phyloP scores from a whole-genome alignment of 1,140 invertebrate species.

The Drosophila baimaii region DNA sequence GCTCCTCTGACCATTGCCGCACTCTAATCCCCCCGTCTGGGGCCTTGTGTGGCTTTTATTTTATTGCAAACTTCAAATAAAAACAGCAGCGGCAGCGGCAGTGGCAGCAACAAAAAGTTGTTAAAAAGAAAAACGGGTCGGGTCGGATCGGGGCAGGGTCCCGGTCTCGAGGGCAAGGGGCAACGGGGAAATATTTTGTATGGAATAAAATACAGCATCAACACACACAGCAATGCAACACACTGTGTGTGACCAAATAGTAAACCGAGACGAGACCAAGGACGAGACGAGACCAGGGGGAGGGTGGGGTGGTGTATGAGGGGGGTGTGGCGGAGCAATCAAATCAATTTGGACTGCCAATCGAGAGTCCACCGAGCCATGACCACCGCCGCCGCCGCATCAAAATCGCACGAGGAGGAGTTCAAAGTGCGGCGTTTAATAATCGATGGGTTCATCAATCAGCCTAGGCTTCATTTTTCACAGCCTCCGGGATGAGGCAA shows the following conservation, averaged over 20 bases:
- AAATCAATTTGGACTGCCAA: slow-evolving; percentile 33
- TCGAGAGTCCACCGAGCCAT: slow-evolving; percentile 43
- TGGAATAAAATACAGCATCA: slow-evolving; percentile 26
- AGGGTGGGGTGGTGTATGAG: too few species aligned
- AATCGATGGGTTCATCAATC: slow-evolving; percentile 52
- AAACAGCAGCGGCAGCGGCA: slow-evolving; percentile 22
- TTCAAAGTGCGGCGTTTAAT: slow-evolving; percentile 31
- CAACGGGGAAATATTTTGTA: slow-evolving; percentile 36
- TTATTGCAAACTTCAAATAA: slow-evolving; percentile 64
- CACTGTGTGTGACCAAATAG: slow-evolving; percentile 8
- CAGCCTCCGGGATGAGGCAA: neutral
- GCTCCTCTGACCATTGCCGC: slow-evolving; percentile 9
- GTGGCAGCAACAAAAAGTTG: slow-evolving; percentile 32
- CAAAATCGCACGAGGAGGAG: slow-evolving; percentile 18
- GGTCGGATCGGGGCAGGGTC: too few species aligned
- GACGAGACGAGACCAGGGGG: neutral
- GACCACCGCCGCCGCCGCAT: slow-evolving; percentile 16
- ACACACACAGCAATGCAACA: slow-evolving; percentile 13
- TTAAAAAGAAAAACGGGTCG: slow-evolving; percentile 42
- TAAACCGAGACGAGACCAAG: slow-evolving; percentile 4
- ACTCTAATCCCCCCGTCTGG: slow-evolving; percentile 39
- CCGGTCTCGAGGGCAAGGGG: too few species aligned
- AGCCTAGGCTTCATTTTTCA: slow-evolving; percentile 38
- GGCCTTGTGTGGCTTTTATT: slow-evolving; percentile 60
- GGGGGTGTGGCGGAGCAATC: too few species aligned